These are phyloP conservation scores for Chloropsis hardwickii DNA, from an alignment of 2,113 vertebrate species.

Conservation along the genomic window DNA sequence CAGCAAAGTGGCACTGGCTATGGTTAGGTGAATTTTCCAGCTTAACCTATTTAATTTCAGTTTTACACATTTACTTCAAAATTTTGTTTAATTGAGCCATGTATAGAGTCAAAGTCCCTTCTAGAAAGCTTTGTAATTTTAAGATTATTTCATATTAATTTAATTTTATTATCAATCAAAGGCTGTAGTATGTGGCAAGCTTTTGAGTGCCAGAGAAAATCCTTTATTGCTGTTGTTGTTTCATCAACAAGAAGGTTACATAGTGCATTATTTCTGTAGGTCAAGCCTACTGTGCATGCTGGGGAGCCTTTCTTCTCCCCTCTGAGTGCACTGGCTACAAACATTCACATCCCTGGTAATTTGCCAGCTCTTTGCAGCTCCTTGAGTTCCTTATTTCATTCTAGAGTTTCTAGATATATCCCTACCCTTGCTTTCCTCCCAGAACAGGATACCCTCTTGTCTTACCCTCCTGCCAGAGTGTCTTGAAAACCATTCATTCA, in stretches of 20 bases:
- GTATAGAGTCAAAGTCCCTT: slow-evolving; percentile 29
- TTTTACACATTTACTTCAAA: slow-evolving; percentile 19
- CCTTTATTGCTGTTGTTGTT: slow-evolving; percentile 44
- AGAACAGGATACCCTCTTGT: not conserved
- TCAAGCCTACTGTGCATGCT: slow-evolving; percentile 18
- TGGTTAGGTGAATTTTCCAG: not conserved
- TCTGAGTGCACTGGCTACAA: not conserved
- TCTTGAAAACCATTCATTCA: not conserved
- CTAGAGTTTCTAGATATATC: not conserved
- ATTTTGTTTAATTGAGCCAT: not conserved
- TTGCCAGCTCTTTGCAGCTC: not conserved
- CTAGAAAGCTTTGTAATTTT: slow-evolving; percentile 47
- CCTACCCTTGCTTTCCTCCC: not conserved
- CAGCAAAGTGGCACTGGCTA: not conserved
- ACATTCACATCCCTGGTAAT: not conserved
- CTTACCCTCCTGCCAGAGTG: not conserved
- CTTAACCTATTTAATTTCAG: not conserved
- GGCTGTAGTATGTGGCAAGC: not conserved
- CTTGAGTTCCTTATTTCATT: not conserved
- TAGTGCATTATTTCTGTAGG: not conserved
- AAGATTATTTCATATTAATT: slow-evolving; percentile 58
- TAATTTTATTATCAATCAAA: slow-evolving; percentile 50
- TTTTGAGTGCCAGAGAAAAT: slow-evolving; percentile 19
- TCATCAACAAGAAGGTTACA: slow-evolving; percentile 28
- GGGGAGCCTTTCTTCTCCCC: slow-evolving; percentile 21